Evolutionary conservation across 2,888 invertebrate genomes (phyloP).

Genomic region (Papilio demoleus): DNA sequence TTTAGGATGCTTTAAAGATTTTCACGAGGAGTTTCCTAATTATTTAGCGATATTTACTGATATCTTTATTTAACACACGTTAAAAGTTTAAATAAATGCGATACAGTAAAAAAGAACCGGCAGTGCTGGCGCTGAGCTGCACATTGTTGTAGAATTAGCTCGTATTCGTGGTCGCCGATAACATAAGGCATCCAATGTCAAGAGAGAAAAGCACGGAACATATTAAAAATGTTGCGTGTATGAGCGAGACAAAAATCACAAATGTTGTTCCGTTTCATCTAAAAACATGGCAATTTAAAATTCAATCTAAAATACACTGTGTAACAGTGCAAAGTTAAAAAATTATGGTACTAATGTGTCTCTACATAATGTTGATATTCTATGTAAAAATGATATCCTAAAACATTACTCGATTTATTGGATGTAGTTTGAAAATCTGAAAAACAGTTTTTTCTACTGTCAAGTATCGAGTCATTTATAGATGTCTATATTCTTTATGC

Average conservation of each 20-base stretch:
- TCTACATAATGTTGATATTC: background rate
- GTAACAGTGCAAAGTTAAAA: background rate
- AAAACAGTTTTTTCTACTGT: too few species aligned
- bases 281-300: background rate
- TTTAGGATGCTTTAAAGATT: background rate
- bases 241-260: constrained; percentile 22
- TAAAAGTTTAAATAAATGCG: background rate
- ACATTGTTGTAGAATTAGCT: background rate
- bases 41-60: background rate
- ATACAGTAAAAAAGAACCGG: background rate
- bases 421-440: too few species aligned
- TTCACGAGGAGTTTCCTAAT: background rate
- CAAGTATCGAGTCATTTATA: too few species aligned
- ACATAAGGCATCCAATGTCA: constrained; percentile 12
- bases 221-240: background rate
- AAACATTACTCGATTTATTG: too few species aligned
- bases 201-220: constrained; percentile 16
- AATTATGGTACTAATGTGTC: background rate
- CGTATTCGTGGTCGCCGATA: constrained; percentile 17
- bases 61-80: background rate
- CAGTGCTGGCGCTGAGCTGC: background rate
- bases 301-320: too few species aligned
- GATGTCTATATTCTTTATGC: too few species aligned
- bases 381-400: background rate
- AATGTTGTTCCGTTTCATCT: constrained; percentile 2